Conservation (phyloP, 2,113 vertebrate species). For the Aptenodytes forsteri region DNA sequence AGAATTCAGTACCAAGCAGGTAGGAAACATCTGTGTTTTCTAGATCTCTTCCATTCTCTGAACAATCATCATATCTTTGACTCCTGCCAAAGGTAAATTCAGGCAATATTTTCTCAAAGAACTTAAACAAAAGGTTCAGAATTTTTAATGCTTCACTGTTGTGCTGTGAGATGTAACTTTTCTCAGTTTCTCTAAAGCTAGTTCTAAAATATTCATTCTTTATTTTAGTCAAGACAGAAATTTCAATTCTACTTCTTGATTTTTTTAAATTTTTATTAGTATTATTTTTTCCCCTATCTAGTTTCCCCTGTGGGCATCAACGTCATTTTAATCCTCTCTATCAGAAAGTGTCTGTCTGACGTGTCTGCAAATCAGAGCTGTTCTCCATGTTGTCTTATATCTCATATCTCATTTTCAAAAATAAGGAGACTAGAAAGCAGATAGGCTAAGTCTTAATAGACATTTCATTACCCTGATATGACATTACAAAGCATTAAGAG, state of each 20-base stretch:
- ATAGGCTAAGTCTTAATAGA: background rate
- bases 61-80: background rate
- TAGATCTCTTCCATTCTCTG: background rate
- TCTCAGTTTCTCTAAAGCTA: background rate
- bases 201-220: background rate
- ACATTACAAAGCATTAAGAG: background rate
- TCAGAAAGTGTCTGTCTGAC: background rate
- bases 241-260: fast-evolving
- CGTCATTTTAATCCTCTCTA: background rate
- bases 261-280: background rate
- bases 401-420: background rate
- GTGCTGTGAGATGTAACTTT: background rate
- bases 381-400: background rate
- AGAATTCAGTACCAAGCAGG: background rate
- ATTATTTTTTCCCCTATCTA: background rate
- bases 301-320: background rate
- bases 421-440: background rate
- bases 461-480: background rate
- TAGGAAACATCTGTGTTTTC: background rate
- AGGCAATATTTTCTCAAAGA: background rate
- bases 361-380: background rate
- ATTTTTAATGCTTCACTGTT: background rate
- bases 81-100: background rate
- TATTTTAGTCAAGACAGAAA: background rate
- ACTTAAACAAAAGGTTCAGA: background rate